Base-by-base conservation (phyloP, 2,888 invertebrate species). In the Ochropacha duplaris region DNA sequence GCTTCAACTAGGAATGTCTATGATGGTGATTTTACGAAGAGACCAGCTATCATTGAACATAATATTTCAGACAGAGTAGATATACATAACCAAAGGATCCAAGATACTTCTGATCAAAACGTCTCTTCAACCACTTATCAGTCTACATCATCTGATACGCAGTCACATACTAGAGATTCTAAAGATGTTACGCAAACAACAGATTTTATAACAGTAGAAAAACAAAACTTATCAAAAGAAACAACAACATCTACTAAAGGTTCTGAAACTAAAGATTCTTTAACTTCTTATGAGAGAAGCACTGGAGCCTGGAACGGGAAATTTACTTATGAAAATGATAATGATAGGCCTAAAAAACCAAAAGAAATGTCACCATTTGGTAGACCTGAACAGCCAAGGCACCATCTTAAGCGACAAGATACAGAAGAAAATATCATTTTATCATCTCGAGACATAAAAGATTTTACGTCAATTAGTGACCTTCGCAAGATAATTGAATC, bases 221-320 rank as follows among this genome's bases (percentile, higher is more conserved):
- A 93, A 69, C 86, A 90, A 73, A 93, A 93, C 69, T 76, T 90
- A 57, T 84, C 79, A n/a, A 88, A 90, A 66, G 93, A 93, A 72
- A 90, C 79, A 2, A 90, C 79, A 3, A 79, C 79, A 55, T 83
- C 84, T 26, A 76, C 75, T 31, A 76, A 79, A 24, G 82, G 75
- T 50, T 81, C 83, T 56, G 78, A 89, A 69, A 85, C 84, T 57
- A 92, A 92, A 75, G 92, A 92, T 69, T 89, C 87, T 49, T 71
- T 85, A 55, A 92, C 92, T 22, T 81, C 83, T 22, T 92, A 92
- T 63, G 92, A 90, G 68, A 84, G 88, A 70, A 92, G 91, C 59
- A 92, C 92, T 24, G 92, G 92, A 57, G 86, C 92, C 11, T 94
- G 94, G 94, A 94, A 94, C 59, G 94, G 94, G 12, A 94, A 93